Evolutionary conservation across 1,140 invertebrate species (phyloP).

Genomic region (Drosophila pseudoananassae): DNA sequence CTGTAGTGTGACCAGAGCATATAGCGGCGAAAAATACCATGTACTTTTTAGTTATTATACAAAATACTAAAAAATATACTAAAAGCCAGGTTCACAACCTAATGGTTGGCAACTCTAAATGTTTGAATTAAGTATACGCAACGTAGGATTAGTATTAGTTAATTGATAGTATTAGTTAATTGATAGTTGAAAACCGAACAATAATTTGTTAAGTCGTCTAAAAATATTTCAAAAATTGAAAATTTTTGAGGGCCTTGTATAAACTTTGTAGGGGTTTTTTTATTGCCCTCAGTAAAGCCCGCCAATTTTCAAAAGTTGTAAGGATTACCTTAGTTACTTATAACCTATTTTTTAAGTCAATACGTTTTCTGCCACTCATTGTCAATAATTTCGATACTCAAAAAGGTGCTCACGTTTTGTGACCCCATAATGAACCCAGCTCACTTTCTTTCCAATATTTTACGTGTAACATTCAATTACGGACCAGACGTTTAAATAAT

Average conservation of each 20-base stretch:
- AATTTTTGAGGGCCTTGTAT: too few species aligned
- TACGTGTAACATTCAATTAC: constrained; percentile 73
- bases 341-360: neutral
- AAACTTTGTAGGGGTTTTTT: too few species aligned
- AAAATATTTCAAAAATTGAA: too few species aligned
- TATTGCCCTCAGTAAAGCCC: too few species aligned
- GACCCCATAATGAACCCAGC: constrained; percentile 39
- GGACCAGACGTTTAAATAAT: constrained; percentile 43
- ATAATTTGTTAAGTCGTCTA: too few species aligned
- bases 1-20: neutral
- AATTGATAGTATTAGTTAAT: too few species aligned
- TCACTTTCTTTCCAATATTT: constrained; percentile 54
- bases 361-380: constrained; percentile 20
- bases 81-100: neutral
- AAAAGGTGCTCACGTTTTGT: constrained; percentile 21
- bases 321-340: neutral
- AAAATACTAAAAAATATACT: neutral
- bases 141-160: too few species aligned
- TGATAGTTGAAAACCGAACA: too few species aligned
- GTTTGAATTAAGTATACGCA: neutral
- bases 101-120: neutral
- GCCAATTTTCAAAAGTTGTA: neutral
- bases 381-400: constrained; percentile 6
- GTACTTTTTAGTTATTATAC: too few species aligned
- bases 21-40: neutral